Conservation (phyloP, 2,113 vertebrate species). For the Hemiscyllium ocellatum region DNA sequence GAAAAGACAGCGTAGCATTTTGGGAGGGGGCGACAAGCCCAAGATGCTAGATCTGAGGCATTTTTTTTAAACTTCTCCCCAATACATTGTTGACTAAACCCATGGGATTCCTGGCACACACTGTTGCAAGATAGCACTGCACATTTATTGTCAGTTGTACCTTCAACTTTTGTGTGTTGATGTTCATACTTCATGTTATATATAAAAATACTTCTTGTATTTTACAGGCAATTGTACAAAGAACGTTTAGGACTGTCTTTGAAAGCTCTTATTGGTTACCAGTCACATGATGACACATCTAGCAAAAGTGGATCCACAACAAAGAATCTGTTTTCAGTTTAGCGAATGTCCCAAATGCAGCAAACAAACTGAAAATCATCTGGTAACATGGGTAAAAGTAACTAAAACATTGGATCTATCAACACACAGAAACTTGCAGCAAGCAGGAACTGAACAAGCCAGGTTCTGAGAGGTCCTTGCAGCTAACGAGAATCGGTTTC, state of each 20-base stretch:
- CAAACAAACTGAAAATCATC: conserved; percentile 32
- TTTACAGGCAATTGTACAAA: conserved; percentile 63
- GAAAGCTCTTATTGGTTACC: conserved; percentile 66
- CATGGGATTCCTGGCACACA: neutral
- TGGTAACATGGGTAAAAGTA: neutral
- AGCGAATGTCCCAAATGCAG: conserved; percentile 44
- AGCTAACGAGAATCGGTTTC: conserved; percentile 59
- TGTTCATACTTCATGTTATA: neutral
- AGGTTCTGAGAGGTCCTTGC: conserved; percentile 45
- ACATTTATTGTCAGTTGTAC: neutral
- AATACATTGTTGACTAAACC: neutral
- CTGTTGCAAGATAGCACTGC: neutral
- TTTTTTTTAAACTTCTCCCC: neutral
- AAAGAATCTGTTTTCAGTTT: conserved; percentile 72
- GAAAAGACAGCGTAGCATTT: neutral
- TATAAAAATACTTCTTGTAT: neutral
- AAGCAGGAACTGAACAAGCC: neutral
- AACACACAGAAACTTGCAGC: conserved; percentile 43
- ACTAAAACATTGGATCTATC: conserved; percentile 51
- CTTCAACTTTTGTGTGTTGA: neutral
- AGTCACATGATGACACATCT: conserved; percentile 73
- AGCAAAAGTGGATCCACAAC: conserved; percentile 75
- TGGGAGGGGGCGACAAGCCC: neutral
- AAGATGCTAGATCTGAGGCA: neutral
- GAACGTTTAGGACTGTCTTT: conserved; percentile 60